A percentile compares a stretch with the other conserved stretches of the same genome.
Conservation (phyloP, 2,888 invertebrate genomes). For the Exocentrus adspersus region DNA sequence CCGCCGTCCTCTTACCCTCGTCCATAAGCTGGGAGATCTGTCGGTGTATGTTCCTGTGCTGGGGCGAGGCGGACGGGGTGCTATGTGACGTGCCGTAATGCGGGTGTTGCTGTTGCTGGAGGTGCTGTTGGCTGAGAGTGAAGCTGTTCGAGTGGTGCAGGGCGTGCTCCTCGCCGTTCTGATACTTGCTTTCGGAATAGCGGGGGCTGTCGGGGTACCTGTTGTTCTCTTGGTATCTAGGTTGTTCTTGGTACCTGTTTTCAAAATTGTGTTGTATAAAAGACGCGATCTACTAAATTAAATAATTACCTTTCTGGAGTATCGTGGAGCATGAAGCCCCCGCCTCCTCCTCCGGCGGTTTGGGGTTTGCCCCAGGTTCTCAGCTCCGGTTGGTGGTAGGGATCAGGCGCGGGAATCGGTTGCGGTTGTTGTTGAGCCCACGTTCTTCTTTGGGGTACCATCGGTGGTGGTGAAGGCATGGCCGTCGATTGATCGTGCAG, state of each 20-base stretch:
- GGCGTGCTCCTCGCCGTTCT: slow-evolving; percentile 57
- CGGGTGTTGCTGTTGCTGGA: slow-evolving; percentile 65
- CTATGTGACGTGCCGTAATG: slow-evolving; percentile 64
- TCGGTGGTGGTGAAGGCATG: slow-evolving; percentile 59
- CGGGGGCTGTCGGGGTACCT: slow-evolving; percentile 50
- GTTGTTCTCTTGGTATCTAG: slow-evolving; percentile 40
- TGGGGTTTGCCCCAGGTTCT: slow-evolving; percentile 60
- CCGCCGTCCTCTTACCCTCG: slow-evolving; percentile 57
- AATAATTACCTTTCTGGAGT: slow-evolving; percentile 34
- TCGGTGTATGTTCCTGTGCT: slow-evolving; percentile 70
- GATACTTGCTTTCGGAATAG: slow-evolving; percentile 54
- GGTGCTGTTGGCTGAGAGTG: slow-evolving; percentile 66
- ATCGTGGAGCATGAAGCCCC: slow-evolving; percentile 76
- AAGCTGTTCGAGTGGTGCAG: slow-evolving; percentile 68
- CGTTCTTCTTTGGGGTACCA: slow-evolving; percentile 68
- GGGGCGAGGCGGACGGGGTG: slow-evolving; percentile 72
- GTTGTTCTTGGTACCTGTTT: slow-evolving; percentile 40
- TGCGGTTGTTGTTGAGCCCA: slow-evolving; percentile 67
- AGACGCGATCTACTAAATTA: neutral
- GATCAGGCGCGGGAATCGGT: slow-evolving; percentile 43
- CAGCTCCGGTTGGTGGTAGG: slow-evolving; percentile 55
- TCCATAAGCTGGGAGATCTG: slow-evolving; percentile 67
- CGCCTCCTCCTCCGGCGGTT: slow-evolving; percentile 55
- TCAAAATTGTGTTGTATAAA: neutral
- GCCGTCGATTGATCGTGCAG: slow-evolving; percentile 72